Base-by-base conservation (phyloP, 2,888 invertebrate genomes). In the Lamellibrachia columna region DNA sequence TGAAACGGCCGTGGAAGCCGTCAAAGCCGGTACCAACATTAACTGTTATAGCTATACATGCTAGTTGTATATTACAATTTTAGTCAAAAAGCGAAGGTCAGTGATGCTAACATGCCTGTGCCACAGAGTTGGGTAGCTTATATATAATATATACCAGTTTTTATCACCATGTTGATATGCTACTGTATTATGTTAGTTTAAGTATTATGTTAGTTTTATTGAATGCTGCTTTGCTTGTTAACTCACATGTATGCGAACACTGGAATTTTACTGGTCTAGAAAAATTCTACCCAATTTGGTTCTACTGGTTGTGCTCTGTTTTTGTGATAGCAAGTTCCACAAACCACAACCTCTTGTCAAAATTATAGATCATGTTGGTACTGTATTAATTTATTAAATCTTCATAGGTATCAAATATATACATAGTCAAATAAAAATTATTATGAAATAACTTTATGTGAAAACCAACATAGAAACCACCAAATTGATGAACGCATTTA, bases 241-340 rank as follows among this genome's bases (percentile, higher is more conserved):
- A 40, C 40, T 40, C 40, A 40, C 40, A 40, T 40, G 40, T 40
- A 40, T 40, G 40, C 1, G 40, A 40, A 40, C 40, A 40, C 40
- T 40, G 40, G 40, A 40, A 40, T 40, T 40, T 40, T 40, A 40
- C 40, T 40, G 40, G 40, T 40, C 1, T 40, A 40, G 40, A 40
- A 40, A 40, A 40, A 40, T 40, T 40, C 40, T 40, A 40, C 40
- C 40, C 40, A 40, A 40, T 40, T 40, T 40, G 40, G 40, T 40
- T 40, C 40, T 40, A 40, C 40, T 40, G 40, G 75, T 75, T 75
- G 75, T 55, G 55, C 55, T 3, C 7, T 55, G 22, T 75, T 75
- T 91, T 91, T 91, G 91, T 52, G 52, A 91, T n/a, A 91, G 53
- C 40, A 7, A 28, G 22, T 52, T 91, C 91, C 53, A 91, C 91